Evolutionary conservation across 1,140 invertebrate genomes (phyloP).

Genomic region (Sycophila sp.): DNA sequence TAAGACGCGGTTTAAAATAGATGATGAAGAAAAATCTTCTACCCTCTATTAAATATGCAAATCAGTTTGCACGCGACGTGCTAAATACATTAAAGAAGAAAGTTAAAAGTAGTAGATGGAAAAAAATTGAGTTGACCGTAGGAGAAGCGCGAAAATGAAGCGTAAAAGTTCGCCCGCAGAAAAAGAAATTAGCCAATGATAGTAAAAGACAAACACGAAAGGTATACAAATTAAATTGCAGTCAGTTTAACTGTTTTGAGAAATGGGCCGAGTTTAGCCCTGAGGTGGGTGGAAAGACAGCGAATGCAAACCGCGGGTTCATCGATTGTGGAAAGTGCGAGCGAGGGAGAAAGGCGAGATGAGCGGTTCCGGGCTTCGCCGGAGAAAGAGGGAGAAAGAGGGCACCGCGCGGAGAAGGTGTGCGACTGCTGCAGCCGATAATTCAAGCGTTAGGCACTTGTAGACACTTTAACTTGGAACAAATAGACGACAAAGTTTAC

Average conservation of each 20-base stretch:
- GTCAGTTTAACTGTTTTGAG: conserved; percentile 21
- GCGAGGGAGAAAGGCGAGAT: background rate
- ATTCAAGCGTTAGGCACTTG: conserved; percentile 40
- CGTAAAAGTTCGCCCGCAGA: no score
- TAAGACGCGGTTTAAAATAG: no score
- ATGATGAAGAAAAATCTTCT: no score
- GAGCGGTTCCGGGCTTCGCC: background rate
- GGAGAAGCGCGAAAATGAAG: no score
- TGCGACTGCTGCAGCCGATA: conserved; percentile 30
- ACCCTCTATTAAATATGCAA: no score
- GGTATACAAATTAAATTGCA: conserved; percentile 17
- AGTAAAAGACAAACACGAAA: background rate
- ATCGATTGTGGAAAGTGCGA: conserved; percentile 28
- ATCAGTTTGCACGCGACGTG: no score
- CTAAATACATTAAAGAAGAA: no score
- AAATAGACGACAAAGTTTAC: conserved; percentile 42
- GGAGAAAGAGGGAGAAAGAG: background rate
- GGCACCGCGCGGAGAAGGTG: background rate
- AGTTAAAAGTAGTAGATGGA: no score
- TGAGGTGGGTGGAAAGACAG: background rate
- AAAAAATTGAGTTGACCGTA: no score
- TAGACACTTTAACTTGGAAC: conserved; percentile 41
- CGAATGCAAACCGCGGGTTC: conserved; percentile 10
- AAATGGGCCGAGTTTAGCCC: conserved; percentile 24
- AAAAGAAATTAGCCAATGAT: no score